Evolutionary conservation across 2,888 invertebrate genomes (phyloP).

Genomic region (Drosophila pseudotalamancana): DNA sequence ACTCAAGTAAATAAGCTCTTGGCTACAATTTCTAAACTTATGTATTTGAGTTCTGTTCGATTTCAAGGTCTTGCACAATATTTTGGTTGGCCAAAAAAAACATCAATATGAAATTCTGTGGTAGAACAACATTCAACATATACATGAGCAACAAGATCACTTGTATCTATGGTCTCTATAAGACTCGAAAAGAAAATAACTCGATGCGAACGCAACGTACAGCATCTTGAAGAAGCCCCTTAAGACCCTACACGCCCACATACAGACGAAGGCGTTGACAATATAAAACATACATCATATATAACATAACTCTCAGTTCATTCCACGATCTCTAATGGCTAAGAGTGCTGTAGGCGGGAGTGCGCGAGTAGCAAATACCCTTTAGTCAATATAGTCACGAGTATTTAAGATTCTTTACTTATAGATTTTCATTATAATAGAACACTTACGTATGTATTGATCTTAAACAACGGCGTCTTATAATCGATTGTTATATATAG

Average conservation of each 20-base stretch:
- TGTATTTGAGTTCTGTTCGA: constrained; percentile 20
- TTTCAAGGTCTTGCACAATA: constrained; percentile 36
- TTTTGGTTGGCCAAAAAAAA: constrained; percentile 12
- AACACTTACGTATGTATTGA: neutral
- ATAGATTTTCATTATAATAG: too few relatives aligned
- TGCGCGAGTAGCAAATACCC: neutral
- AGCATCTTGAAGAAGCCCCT: constrained; percentile 21
- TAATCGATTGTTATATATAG: too few relatives aligned
- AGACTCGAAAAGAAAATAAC: constrained; percentile 14
- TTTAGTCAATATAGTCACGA: neutral
- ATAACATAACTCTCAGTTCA: constrained; percentile 26
- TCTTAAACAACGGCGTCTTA: too few relatives aligned
- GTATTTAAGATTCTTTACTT: neutral
- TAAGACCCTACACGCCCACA: constrained; percentile 30
- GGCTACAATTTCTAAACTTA: constrained; percentile 7
- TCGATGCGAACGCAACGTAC: constrained; percentile 7
- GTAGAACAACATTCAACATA: constrained; percentile 17
- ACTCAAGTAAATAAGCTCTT: neutral
- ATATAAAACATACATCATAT: constrained; percentile 9
- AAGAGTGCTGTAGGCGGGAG: too few relatives aligned
- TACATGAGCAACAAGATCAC: constrained; percentile 20
- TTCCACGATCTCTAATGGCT: constrained; percentile 22
- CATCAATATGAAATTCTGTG: constrained; percentile 4
- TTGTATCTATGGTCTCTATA: constrained; percentile 4
- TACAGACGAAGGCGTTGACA: neutral